Conservation (phyloP, 2,888 invertebrate species). For the Stenotaenia linearis region DNA sequence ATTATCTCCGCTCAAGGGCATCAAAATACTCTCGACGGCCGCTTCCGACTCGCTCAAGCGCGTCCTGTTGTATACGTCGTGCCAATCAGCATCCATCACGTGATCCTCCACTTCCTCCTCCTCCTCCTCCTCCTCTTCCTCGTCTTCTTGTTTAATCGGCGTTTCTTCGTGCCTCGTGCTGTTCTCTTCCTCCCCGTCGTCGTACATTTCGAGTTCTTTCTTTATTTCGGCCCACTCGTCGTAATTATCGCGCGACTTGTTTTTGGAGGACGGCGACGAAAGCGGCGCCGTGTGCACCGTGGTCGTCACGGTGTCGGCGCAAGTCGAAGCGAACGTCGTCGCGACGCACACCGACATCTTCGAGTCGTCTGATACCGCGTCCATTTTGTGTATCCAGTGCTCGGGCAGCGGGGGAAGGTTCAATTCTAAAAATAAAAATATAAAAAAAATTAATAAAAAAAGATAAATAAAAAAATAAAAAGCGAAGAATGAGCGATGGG, state of each 20-base stretch:
- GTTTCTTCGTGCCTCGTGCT: neutral
- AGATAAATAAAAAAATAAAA: neutral
- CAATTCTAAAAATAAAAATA: conserved; percentile 33
- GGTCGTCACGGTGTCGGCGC: conserved; percentile 12
- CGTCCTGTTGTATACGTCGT: conserved; percentile 29
- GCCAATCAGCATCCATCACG: conserved; percentile 36
- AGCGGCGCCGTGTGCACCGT: conserved; percentile 28
- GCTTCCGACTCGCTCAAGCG: conserved; percentile 35
- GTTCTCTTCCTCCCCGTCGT: neutral
- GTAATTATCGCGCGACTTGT: conserved; percentile 43
- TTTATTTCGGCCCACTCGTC: conserved; percentile 65
- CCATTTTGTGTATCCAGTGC: conserved; percentile 35
- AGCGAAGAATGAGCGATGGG: neutral
- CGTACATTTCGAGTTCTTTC: conserved; percentile 56
- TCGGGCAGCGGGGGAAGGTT: conserved; percentile 38
- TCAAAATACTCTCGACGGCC: conserved; percentile 36
- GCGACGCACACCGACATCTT: neutral
- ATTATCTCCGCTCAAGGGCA: conserved; percentile 22
- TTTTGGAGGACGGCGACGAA: neutral
- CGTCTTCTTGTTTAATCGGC: neutral
- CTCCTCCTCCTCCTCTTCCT: too few species aligned
- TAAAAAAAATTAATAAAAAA: neutral
- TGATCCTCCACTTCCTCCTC: too few species aligned
- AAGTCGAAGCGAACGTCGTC: neutral
- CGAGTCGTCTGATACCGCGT: neutral